These are phyloP conservation scores for Alsophila aescularia DNA, from an alignment of 2,888 invertebrate species.

Conservation along the genomic window DNA sequence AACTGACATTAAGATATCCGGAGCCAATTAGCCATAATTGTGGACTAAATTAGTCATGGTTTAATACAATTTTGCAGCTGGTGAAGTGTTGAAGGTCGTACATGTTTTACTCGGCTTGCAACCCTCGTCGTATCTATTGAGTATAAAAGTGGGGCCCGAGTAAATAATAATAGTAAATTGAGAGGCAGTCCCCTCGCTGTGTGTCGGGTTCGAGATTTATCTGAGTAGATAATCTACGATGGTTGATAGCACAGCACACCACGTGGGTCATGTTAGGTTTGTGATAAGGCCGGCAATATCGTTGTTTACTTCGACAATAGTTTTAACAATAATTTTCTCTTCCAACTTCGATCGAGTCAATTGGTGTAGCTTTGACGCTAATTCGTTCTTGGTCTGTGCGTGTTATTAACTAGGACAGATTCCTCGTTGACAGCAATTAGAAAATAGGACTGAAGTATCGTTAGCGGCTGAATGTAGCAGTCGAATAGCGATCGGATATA, in stretches of 20 bases:
- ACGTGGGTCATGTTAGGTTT: slow-evolving; percentile 31
- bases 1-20: slow-evolving; percentile 31
- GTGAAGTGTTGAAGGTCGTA: slow-evolving; percentile 32
- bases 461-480: slow-evolving; percentile 36
- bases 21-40: slow-evolving; percentile 30
- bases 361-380: slow-evolving; percentile 18
- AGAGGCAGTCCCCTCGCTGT: slow-evolving; percentile 57
- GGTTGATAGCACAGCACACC: slow-evolving; percentile 46
- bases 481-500: slow-evolving; percentile 55
- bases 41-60: slow-evolving; percentile 29
- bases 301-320: slow-evolving; percentile 22
- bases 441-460: slow-evolving; percentile 21
- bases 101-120: slow-evolving; percentile 37
- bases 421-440: slow-evolving; percentile 24
- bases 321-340: slow-evolving; percentile 17
- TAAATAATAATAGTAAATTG: slow-evolving; percentile 60
- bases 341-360: slow-evolving; percentile 18
- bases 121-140: slow-evolving; percentile 44
- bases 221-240: slow-evolving; percentile 65
- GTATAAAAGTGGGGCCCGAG: slow-evolving; percentile 52
- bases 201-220: slow-evolving; percentile 62
- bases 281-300: slow-evolving; percentile 34
- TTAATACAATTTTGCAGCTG: slow-evolving; percentile 34
- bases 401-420: slow-evolving; percentile 21
- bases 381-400: slow-evolving; percentile 9